Evolutionary conservation across 2,113 vertebrate species (phyloP).

Genomic region (Xerus inauris): DNA sequence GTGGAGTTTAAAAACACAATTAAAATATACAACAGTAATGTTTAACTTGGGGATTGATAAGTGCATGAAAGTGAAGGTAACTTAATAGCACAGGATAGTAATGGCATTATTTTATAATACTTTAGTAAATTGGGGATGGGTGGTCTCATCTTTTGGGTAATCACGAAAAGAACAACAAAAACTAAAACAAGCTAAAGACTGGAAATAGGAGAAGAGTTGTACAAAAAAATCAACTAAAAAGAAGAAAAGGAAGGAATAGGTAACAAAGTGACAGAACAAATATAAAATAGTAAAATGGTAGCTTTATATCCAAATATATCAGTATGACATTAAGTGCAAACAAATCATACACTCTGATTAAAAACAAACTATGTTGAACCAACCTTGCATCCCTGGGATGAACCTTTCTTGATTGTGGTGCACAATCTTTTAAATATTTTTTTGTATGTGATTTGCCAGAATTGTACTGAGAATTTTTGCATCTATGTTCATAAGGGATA

Average conservation of each 20-base stretch:
- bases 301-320: not conserved
- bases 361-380: not conserved
- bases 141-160: not conserved
- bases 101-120: not conserved
- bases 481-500: too few species aligned
- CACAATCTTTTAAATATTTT: too few species aligned
- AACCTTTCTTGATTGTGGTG: too few species aligned
- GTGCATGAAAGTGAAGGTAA: not conserved
- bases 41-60: not conserved
- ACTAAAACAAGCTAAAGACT: not conserved
- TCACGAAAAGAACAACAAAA: not conserved
- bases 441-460: too few species aligned
- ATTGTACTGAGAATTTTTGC: too few species aligned
- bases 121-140: not conserved
- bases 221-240: slow-evolving; percentile 16
- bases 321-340: not conserved
- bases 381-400: too few species aligned
- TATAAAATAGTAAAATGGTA: not conserved
- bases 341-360: not conserved
- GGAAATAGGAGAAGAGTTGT: not conserved
- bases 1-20: not conserved
- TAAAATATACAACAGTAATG: not conserved
- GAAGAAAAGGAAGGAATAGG: not conserved
- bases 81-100: not conserved
- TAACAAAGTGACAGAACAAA: not conserved